A percentile compares a stretch with the other conserved stretches of the same genome.
Evolutionary conservation across 1,140 invertebrate species (phyloP).

Genomic region (Lamellibrachia luymesi): DNA sequence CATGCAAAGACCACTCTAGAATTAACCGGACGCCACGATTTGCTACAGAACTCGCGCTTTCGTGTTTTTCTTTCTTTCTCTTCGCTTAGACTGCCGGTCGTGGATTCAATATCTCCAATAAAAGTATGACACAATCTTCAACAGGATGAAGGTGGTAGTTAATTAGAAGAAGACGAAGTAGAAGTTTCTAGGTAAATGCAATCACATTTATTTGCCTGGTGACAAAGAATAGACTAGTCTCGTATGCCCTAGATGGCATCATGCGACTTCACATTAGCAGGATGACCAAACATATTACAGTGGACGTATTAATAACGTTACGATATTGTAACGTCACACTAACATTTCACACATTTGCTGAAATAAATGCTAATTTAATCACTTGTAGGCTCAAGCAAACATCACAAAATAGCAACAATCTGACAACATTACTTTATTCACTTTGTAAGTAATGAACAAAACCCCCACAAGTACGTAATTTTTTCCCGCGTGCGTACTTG

Average conservation of each 20-base stretch:
- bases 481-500: too few relatives aligned
- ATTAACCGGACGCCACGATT: too few relatives aligned
- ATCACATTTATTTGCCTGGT: background rate
- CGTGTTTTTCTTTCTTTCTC: too few relatives aligned
- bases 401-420: background rate
- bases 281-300: background rate
- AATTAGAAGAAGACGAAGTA: background rate
- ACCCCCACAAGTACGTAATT: too few relatives aligned
- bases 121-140: background rate
- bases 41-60: too few relatives aligned
- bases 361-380: background rate
- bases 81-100: too few relatives aligned
- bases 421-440: background rate
- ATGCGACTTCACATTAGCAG: background rate
- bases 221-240: background rate
- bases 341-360: background rate
- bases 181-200: background rate
- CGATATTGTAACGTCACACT: background rate
- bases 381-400: background rate
- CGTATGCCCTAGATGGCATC: background rate
- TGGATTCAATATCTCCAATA: too few relatives aligned
- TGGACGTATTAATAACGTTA: background rate
- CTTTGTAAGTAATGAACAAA: background rate
- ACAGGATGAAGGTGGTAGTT: background rate
- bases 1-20: too few relatives aligned